These are phyloP conservation scores for Cheilosia vernalis DNA, from an alignment of 2,888 invertebrate species.

Conservation along the genomic window DNA sequence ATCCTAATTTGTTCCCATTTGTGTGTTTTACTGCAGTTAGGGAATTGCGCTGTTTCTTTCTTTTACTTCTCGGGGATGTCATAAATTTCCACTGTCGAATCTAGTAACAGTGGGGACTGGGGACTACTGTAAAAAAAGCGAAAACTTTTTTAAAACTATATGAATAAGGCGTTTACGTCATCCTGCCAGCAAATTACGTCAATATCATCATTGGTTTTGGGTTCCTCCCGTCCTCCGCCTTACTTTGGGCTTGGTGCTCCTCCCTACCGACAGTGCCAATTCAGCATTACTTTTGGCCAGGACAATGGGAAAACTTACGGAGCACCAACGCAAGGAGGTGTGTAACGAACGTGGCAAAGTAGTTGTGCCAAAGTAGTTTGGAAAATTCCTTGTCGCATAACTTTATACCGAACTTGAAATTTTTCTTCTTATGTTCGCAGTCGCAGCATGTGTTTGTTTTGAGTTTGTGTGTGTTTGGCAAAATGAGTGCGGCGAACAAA, in stretches of 20 bases:
- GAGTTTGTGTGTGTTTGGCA: slow-evolving; percentile 3
- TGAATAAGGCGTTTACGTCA: slow-evolving; percentile 72
- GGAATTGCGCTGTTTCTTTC: slow-evolving; percentile 15
- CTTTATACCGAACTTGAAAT: slow-evolving; percentile 45
- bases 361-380: slow-evolving; percentile 69
- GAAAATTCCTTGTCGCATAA: slow-evolving; percentile 67
- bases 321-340: slow-evolving; percentile 11
- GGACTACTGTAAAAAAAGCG: neutral
- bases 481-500: slow-evolving; percentile 45
- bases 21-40: slow-evolving; percentile 31
- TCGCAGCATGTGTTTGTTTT: slow-evolving; percentile 31
- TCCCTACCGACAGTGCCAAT: slow-evolving; percentile 26
- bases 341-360: slow-evolving; percentile 58
- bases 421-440: slow-evolving; percentile 4
- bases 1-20: slow-evolving; percentile 15
- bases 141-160: slow-evolving; percentile 57
- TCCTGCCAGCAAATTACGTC: slow-evolving; percentile 66
- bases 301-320: slow-evolving; percentile 37
- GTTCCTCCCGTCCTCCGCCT: neutral
- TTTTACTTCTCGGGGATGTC: slow-evolving; percentile 16
- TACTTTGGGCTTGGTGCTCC: neutral
- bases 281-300: slow-evolving; percentile 44
- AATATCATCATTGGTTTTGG: slow-evolving; percentile 43
- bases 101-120: neutral
- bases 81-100: slow-evolving; percentile 24